Percentiles rank a stretch among this genome's conserved stretches.
Conservation (phyloP, 2,888 invertebrate species). For the Oligia fasciuncula region DNA sequence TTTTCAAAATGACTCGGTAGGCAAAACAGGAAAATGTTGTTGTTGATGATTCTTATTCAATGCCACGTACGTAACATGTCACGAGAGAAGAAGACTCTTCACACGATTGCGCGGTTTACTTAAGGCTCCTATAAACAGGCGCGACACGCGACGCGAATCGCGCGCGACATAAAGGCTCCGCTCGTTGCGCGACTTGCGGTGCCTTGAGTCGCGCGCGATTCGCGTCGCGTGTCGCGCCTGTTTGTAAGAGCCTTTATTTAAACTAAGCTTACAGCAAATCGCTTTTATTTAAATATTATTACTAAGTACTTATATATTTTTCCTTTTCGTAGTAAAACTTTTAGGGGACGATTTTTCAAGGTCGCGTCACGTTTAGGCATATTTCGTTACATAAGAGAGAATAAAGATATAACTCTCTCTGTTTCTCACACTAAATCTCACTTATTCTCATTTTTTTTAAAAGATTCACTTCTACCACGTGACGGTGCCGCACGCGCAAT, state of each 20-base stretch:
- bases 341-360: not conserved
- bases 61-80: not conserved
- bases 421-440: not conserved
- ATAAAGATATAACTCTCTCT: not conserved
- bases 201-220: too few relatives aligned
- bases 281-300: not conserved
- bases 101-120: constrained; percentile 1
- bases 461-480: not conserved
- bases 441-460: not conserved
- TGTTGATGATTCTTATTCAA: constrained; percentile 37
- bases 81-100: constrained; percentile 3
- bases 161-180: too few relatives aligned
- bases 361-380: not conserved
- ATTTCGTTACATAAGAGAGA: not conserved
- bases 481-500: not conserved
- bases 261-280: too few relatives aligned
- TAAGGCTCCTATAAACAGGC: too few relatives aligned
- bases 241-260: too few relatives aligned
- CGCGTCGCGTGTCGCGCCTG: too few relatives aligned
- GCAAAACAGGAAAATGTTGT: constrained; percentile 47
- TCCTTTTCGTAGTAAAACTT: not conserved
- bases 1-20: constrained; percentile 47
- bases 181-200: too few relatives aligned
- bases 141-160: too few relatives aligned
- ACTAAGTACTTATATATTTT: not conserved